Evolutionary conservation across 2,797 vertebrate species (phyloP), one percentile per base, ranked within the genome.

Genomic region (Sphaeramia orbicularis): DNA sequence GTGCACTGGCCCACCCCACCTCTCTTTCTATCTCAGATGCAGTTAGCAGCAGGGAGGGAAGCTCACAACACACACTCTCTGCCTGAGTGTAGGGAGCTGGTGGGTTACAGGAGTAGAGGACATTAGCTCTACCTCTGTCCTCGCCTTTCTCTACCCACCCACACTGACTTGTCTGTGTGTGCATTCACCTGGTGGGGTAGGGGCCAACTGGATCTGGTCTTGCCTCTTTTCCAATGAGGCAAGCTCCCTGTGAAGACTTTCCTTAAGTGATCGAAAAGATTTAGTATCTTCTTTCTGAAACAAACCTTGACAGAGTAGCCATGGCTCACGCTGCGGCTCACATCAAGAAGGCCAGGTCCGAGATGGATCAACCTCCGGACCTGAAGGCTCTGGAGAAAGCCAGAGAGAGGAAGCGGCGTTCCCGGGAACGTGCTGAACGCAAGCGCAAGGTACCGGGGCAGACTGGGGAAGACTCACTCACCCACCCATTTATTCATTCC

Each of bases 251-350:
- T 0, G 53, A 54, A 74, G 82, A 82, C 65, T 69, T 36, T 27
- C 18, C 10, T 11, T 65, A 65, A 80, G 69, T 54, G 10, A 84
- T 84, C 62, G 44, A 3, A 43, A 48, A 55, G 37, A 41, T 56
- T 60, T 64, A 50, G 53, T 50, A 57, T 49, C 13, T 10, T 64
- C 44, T 30, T 44, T 56, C 42, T 70, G 30, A 27, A 27, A 27
- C 24, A 27, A 67, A 30, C 45, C 13, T 42, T 10, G 59, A 70
- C 12, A 50, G 86, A 10, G 50, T 75, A 70, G 55, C 60, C 83
- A 99, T 99, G 97, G 98, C 98, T 93, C 98, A 99, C 1, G 98
- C 97, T 0, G 97, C 98, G 0, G 95, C 97, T 81, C 97, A 96
- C 80, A 95, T 99, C 89, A 99, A 99, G 94, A 99, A 99, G 95